These are phyloP conservation scores for Cichladusa arquata DNA, from an alignment of 2,113 vertebrate genomes.

Conservation along the genomic window DNA sequence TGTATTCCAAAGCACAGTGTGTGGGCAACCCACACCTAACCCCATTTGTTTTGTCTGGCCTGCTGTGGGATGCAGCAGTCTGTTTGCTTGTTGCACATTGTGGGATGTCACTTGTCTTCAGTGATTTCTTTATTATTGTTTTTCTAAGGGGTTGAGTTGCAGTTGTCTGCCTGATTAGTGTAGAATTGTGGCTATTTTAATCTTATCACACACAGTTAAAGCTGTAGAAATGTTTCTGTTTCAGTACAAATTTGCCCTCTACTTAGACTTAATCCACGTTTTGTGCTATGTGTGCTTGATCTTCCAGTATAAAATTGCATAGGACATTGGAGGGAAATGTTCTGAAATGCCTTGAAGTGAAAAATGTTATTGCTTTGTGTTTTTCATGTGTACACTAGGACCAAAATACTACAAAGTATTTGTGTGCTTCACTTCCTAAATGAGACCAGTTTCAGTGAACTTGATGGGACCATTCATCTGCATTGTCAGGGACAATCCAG, in stretches of 20 bases:
- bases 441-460: not conserved
- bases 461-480: not conserved
- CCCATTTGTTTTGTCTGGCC: not conserved
- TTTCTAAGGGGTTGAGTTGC: not conserved
- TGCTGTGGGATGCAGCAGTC: not conserved
- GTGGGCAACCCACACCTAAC: accelerated
- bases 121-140: not conserved
- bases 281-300: not conserved
- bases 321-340: not conserved
- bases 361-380: not conserved
- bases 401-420: not conserved
- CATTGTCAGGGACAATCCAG: not conserved
- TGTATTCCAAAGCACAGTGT: not conserved
- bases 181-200: not conserved
- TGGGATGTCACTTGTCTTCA: not conserved
- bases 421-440: not conserved
- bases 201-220: not conserved
- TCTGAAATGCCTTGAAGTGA: not conserved
- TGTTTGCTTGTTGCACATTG: not conserved
- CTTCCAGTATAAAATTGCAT: not conserved
- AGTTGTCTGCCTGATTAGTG: not conserved
- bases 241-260: accelerated
- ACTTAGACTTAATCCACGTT: accelerated
- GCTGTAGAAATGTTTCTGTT: not conserved
- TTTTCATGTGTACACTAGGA: not conserved